Evolutionary conservation across 2,113 vertebrate genomes (phyloP).

Genomic region (Patagioenas fasciata): DNA sequence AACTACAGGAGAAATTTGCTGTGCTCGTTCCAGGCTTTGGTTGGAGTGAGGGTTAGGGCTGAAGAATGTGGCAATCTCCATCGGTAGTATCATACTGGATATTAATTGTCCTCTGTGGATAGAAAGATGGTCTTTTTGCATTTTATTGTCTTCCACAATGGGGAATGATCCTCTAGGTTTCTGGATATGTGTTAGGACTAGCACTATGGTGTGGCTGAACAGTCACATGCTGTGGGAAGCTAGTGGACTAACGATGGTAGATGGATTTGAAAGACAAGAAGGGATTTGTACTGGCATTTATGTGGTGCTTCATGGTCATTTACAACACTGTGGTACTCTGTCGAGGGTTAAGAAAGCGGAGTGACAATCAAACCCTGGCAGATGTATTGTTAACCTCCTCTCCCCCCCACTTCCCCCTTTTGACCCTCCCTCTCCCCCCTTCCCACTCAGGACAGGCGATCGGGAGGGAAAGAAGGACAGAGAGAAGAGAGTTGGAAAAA

Average conservation of each 20-base stretch:
- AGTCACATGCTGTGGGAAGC: neutral
- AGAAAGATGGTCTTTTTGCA: neutral
- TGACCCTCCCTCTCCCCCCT: too few relatives aligned
- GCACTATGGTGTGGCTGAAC: neutral
- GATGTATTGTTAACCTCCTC: too few relatives aligned
- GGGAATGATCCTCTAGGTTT: neutral
- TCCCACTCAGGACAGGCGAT: too few relatives aligned
- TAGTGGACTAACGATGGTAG: neutral
- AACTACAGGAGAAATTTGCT: neutral
- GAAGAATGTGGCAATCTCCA: neutral
- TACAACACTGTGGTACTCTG: neutral
- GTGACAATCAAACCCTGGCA: too few relatives aligned
- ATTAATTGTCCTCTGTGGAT: neutral
- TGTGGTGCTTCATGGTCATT: neutral
- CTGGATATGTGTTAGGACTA: neutral
- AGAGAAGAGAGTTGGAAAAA: too few relatives aligned
- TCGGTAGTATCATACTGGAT: neutral
- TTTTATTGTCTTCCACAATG: neutral
- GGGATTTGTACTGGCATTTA: accelerated
- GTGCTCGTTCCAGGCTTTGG: neutral
- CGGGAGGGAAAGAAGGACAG: too few relatives aligned
- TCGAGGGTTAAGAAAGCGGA: too few relatives aligned
- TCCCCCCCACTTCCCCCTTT: too few relatives aligned
- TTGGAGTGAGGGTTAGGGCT: neutral
- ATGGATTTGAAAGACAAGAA: neutral